Conservation (phyloP, 1,140 invertebrate genomes). For the Prorops nasuta region DNA sequence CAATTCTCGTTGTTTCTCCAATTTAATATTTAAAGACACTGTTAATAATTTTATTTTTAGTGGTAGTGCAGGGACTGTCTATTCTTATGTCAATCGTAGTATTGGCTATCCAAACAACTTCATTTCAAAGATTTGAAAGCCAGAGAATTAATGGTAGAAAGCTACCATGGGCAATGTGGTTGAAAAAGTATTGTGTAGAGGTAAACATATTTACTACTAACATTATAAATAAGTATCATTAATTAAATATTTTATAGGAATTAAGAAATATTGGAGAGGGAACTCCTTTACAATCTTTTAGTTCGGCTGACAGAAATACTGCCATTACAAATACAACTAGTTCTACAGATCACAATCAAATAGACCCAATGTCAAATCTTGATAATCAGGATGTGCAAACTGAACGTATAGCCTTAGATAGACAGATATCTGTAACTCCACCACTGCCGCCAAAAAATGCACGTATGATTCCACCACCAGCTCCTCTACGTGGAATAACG, state of each 20-base stretch:
- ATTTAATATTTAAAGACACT: conserved; percentile 1
- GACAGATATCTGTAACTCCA: conserved; percentile 44
- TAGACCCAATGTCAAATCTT: conserved; percentile 16
- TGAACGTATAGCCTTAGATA: conserved; percentile 27
- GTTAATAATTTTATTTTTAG: conserved; percentile 55
- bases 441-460: conserved; percentile 53
- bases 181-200: conserved; percentile 48
- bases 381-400: conserved; percentile 1
- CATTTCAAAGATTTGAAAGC: conserved; percentile 73
- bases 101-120: conserved; percentile 66
- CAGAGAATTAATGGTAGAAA: conserved; percentile 69
- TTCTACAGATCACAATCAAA: conserved; percentile 5
- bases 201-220: conserved; percentile 22
- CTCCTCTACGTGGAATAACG: conserved; percentile 48
- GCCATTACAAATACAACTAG: background rate
- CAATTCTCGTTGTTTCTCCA: conserved; percentile 2
- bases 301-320: conserved; percentile 14
- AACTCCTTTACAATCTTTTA: conserved; percentile 21
- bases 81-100: conserved; percentile 66
- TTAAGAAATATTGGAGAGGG: conserved; percentile 42
- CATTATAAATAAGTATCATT: background rate
- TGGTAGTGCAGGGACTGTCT: conserved; percentile 63
- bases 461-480: conserved; percentile 44
- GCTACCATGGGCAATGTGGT: conserved; percentile 68
- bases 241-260: conserved; percentile 28